Percentiles rank a stretch among this genome's conserved stretches.
phyloP scores from a whole-genome alignment of 2,113 vertebrate species.

The Paralichthys olivaceus region DNA sequence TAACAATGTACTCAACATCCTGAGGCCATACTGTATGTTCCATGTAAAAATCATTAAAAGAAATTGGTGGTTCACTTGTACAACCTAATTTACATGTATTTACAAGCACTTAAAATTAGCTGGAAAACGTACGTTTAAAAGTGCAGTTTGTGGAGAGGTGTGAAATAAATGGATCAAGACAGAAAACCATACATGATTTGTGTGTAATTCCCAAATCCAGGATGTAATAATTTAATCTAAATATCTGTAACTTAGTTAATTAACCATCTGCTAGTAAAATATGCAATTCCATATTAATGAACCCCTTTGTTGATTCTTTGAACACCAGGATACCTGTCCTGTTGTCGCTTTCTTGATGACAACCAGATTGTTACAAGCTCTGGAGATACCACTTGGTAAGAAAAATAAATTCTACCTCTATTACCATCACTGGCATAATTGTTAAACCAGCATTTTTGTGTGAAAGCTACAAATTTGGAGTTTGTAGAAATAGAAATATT shows the following conservation, averaged over 20 bases:
- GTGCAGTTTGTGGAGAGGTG: too few species aligned
- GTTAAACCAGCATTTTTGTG: background rate
- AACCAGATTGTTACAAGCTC: conserved; percentile 99
- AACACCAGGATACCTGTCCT: conserved; percentile 93
- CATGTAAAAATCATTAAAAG: background rate
- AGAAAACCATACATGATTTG: too few species aligned
- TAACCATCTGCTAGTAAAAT: background rate
- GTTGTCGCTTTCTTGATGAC: conserved; percentile 99
- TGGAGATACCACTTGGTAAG: conserved; percentile 99
- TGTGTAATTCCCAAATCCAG: too few species aligned
- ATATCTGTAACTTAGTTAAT: background rate
- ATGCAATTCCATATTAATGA: conserved; percentile 1
- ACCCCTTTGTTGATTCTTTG: conserved; percentile 27
- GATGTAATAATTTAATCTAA: too few species aligned
- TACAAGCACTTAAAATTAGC: background rate
- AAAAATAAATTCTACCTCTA: background rate
- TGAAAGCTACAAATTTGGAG: background rate
- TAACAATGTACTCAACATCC: background rate
- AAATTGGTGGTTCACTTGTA: background rate
- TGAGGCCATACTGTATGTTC: background rate
- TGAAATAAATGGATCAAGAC: too few species aligned
- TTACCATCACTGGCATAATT: background rate
- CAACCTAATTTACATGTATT: background rate
- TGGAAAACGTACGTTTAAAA: too few species aligned
- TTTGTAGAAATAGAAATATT: background rate